Conservation (phyloP, 92 coral and sea anemone species). For the Pocillopora meandrina region DNA sequence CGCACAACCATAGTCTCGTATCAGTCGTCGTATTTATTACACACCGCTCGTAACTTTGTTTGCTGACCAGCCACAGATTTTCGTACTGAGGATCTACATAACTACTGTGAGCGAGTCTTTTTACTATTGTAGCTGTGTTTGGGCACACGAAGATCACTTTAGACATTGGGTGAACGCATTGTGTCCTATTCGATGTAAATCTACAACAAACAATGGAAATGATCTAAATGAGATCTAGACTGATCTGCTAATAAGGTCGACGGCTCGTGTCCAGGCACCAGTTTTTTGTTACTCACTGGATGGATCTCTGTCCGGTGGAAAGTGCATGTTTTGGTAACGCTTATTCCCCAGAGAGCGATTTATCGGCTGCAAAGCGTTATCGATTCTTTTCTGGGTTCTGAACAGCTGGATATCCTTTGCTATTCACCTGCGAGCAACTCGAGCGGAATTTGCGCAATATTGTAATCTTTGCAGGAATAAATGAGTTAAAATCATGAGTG, state of each 20-base stretch:
- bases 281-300: too few species aligned
- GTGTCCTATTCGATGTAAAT: conserved; percentile 38
- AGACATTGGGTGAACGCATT: conserved; percentile 64
- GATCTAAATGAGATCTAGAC: too few species aligned
- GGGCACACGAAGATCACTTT: conserved; percentile 72
- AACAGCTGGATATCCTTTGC: too few species aligned
- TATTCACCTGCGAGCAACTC: too few species aligned
- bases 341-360: too few species aligned
- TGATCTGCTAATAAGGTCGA: background rate
- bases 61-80: conserved; percentile 72
- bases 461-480: too few species aligned
- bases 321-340: too few species aligned
- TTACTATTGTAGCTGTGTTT: conserved; percentile 52
- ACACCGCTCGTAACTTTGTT: conserved; percentile 68
- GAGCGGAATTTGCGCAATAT: too few species aligned
- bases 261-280: background rate
- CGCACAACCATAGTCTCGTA: conserved; percentile 48
- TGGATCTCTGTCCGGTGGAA: too few species aligned
- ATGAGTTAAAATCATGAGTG: too few species aligned
- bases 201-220: conserved; percentile 18
- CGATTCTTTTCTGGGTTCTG: too few species aligned
- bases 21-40: conserved; percentile 37
- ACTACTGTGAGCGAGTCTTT: conserved; percentile 9
- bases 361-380: too few species aligned
- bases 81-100: conserved; percentile 59